Base-by-base conservation (phyloP, 1,140 invertebrate genomes). In the Drosophila virilis region DNA sequence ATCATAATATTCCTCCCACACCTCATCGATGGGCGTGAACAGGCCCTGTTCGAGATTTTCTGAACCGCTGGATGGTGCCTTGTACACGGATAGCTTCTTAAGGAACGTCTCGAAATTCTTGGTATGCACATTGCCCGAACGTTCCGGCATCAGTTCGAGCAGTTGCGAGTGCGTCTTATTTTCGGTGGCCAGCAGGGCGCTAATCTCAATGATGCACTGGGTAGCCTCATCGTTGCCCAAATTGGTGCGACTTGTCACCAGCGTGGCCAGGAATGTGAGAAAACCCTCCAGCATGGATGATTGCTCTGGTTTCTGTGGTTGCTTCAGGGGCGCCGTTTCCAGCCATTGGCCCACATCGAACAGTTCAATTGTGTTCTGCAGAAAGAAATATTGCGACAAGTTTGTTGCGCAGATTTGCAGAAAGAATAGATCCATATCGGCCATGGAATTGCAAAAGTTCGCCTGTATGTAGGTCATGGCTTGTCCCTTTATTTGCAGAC, bases 381-480 rank as follows among this genome's bases (percentile, higher is more conserved):
- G 92, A 92, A 98, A 98, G 70, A 95, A 94, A 86, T 98, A 96
- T 4, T 97, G 95, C 64, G 96, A 95, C 65, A 99, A 93, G 89
- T 97, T 96, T 2, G 96, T 97, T 40, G 97, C 97, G 93, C 97
- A 98, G 15, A 99, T 95, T 95, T 98, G 97, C 60, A 98, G 92
- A 51, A 99, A 95, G 93, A 97, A 99, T 42, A 99, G 93, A 94
- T 99, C 98, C 81, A 98, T 97, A 93, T 99, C 98, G 0, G 98
- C 97, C 97, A 99, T 98, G 1, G 98, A 99, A 93, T 98, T 99
- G 93, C 98, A 99, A 93, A 99, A 99, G 93, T 99, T 98, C 68
- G 97, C 98, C 92, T 99, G 98, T 76, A 99, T 98, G 91, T 99
- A 99, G 15, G 98, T 99, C 97, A 99, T 99, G 6, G 98, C 98